Evolutionary conservation across 2,113 vertebrate genomes (phyloP).

Genomic region (Scomber scombrus): DNA sequence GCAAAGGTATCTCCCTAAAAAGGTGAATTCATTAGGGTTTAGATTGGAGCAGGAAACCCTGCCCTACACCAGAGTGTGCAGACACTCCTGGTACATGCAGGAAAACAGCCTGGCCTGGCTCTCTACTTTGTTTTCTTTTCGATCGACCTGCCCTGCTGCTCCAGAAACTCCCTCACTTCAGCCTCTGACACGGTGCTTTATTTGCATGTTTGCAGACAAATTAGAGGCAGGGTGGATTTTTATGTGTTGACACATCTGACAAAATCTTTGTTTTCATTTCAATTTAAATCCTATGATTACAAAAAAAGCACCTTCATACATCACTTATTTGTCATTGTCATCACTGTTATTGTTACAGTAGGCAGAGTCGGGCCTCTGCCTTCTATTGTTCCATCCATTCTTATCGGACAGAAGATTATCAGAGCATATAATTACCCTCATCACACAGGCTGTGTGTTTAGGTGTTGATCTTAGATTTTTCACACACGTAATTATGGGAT

Average conservation of each 20-base stretch:
- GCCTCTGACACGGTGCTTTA: background rate
- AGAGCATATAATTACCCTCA: background rate
- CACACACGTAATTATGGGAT: conserved; percentile 61
- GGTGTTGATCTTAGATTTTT: conserved; percentile 19
- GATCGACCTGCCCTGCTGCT: conserved; percentile 27
- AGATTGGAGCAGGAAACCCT: conserved; percentile 77
- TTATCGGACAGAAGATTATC: conserved; percentile 31
- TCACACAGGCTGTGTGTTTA: conserved; percentile 5
- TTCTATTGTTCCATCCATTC: conserved; percentile 37
- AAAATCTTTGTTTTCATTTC: background rate
- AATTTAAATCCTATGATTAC: background rate
- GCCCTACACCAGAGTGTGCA: conserved; percentile 64
- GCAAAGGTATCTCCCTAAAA: conserved; percentile 69
- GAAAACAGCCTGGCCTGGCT: conserved; percentile 40
- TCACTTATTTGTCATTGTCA: background rate
- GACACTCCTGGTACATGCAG: conserved; percentile 16
- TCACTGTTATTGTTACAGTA: no score
- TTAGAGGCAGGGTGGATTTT: no score
- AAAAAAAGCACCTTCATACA: background rate
- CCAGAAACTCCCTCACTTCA: conserved; percentile 11
- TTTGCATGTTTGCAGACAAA: no score
- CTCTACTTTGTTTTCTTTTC: conserved; percentile 65
- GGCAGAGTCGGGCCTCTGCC: background rate
- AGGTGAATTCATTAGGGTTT: conserved; percentile 72
- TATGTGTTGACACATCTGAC: no score